Evolutionary conservation across 2,113 vertebrate species (phyloP).

Genomic region (Rutilus rutilus): DNA sequence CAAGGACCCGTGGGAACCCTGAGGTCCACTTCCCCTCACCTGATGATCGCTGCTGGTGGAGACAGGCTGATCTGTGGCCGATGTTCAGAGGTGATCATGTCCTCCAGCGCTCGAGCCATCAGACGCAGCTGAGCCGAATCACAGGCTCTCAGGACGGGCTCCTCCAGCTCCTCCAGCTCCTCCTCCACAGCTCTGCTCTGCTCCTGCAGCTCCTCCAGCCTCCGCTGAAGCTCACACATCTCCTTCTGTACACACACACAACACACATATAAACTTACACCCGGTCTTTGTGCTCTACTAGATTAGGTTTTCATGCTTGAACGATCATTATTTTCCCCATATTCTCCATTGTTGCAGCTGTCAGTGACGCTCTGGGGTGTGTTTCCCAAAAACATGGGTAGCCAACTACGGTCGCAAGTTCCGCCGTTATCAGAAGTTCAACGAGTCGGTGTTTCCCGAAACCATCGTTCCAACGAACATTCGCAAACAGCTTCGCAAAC

Average conservation of each 20-base stretch:
- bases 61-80: slow-evolving; percentile 71
- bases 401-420: too few species aligned
- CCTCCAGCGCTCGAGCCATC: slow-evolving; percentile 76
- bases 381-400: too few species aligned
- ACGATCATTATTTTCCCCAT: too few species aligned
- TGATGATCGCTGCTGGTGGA: slow-evolving; percentile 74
- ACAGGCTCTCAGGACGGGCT: slow-evolving; percentile 70
- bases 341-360: too few species aligned
- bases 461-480: too few species aligned
- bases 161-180: slow-evolving; percentile 81
- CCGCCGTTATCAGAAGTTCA: too few species aligned
- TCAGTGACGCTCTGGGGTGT: too few species aligned
- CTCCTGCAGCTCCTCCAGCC: slow-evolving; percentile 75
- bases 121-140: slow-evolving; percentile 77
- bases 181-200: slow-evolving; percentile 74
- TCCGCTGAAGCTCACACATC: slow-evolving; percentile 78
- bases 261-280: background rate
- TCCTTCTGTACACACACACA: slow-evolving; percentile 76
- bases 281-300: too few species aligned
- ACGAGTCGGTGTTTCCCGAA: too few species aligned
- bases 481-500: too few species aligned
- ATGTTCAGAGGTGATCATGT: slow-evolving; percentile 75
- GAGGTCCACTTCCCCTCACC: slow-evolving; percentile 68
- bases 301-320: too few species aligned
- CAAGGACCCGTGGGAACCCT: too few species aligned